phyloP scores from a whole-genome alignment of 2,797 vertebrate species.

The Ctenopoma multispine region DNA sequence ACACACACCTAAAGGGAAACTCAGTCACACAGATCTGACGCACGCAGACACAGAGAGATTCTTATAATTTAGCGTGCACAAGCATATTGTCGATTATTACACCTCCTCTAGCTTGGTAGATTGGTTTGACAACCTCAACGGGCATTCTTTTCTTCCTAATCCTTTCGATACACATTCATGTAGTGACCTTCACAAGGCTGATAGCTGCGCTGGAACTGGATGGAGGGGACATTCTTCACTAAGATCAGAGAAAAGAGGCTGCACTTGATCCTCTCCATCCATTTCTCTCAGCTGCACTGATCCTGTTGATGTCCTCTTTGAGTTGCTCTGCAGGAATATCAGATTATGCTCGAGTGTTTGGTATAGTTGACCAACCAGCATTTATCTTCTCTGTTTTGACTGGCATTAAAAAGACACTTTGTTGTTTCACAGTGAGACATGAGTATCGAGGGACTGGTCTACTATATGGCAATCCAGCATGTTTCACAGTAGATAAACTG shows the following conservation, averaged over 20 bases:
- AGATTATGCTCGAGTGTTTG: conserved; percentile 1
- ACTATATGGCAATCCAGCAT: not conserved
- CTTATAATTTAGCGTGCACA: conserved; percentile 24
- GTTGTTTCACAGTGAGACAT: conserved; percentile 5
- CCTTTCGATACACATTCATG: conserved; percentile 22
- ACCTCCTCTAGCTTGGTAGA: conserved; percentile 14
- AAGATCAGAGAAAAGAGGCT: conserved; percentile 6
- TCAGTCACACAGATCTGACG: not conserved
- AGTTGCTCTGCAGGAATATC: conserved; percentile 2
- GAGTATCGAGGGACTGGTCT: not conserved
- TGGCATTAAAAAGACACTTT: not conserved
- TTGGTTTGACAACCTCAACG: conserved; percentile 15
- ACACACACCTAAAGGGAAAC: conserved; percentile 6
- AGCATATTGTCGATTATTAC: conserved; percentile 12
- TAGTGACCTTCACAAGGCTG: conserved; percentile 23
- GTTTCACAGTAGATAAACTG: not conserved
- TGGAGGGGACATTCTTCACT: not conserved
- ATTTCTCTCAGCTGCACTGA: conserved; percentile 21
- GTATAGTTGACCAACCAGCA: not conserved
- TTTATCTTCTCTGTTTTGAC: conserved; percentile 12
- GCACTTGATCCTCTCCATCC: conserved; percentile 5
- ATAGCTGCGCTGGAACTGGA: not conserved
- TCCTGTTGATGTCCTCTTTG: conserved; percentile 12
- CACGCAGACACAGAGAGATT: conserved; percentile 16
- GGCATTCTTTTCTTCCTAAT: conserved; percentile 17